phyloP scores from a whole-genome alignment of 2,113 vertebrate genomes.

The Tringa solitaria region DNA sequence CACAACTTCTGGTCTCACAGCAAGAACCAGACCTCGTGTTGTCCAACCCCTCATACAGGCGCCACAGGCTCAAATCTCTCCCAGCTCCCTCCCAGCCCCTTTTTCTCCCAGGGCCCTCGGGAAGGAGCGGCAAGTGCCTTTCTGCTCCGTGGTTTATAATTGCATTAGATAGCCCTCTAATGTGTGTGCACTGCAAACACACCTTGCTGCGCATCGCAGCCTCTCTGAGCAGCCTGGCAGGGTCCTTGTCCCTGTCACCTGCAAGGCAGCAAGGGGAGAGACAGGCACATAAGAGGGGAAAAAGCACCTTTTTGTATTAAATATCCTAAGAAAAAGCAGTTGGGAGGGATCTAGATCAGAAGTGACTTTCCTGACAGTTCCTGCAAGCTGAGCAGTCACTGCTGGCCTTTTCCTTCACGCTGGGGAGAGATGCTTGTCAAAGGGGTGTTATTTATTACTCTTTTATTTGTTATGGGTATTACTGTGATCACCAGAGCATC shows the following conservation, averaged over 20 bases:
- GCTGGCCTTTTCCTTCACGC: not conserved
- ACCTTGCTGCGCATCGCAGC: accelerated
- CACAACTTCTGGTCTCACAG: not conserved
- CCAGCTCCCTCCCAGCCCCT: not conserved
- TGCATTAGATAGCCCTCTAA: conserved; percentile 15
- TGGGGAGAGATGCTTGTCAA: not conserved
- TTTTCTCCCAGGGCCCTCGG: accelerated
- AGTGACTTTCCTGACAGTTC: not conserved
- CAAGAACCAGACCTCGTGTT: not conserved
- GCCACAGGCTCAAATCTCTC: not conserved
- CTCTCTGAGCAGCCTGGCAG: accelerated
- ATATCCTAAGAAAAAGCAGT: not conserved
- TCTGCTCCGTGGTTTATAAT: not conserved
- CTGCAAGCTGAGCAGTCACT: not conserved
- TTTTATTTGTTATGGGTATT: not conserved
- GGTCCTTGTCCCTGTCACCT: not conserved
- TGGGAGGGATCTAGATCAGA: not conserved
- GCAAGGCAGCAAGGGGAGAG: not conserved
- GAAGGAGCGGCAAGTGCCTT: not conserved
- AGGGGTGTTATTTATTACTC: not conserved
- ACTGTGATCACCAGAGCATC: not conserved
- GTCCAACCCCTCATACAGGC: not conserved
- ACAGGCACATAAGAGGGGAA: not conserved
- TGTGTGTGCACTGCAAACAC: not conserved
- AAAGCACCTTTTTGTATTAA: not conserved